Percentiles rank a stretch among this genome's conserved stretches.
Evolutionary conservation across 1,140 invertebrate genomes (phyloP).

Genomic region (Calosoma granatense): DNA sequence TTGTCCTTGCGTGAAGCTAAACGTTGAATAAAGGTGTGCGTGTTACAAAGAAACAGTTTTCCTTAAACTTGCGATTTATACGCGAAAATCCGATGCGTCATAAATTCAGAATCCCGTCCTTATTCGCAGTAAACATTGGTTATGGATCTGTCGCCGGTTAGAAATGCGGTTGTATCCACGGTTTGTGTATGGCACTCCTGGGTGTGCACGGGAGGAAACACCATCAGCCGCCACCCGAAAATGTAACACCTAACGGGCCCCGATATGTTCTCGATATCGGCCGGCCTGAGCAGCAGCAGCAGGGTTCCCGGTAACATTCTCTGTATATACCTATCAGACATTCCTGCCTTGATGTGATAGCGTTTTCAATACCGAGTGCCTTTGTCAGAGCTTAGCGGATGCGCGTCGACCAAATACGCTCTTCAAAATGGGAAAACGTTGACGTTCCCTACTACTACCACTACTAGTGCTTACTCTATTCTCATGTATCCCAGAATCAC

Average conservation of each 20-base stretch:
- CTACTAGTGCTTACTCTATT: too few species aligned
- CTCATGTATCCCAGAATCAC: too few species aligned
- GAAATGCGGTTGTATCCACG: not conserved
- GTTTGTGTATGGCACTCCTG: not conserved
- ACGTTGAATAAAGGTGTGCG: too few species aligned
- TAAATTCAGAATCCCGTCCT: not conserved
- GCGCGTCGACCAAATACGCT: not conserved
- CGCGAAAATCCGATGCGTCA: not conserved
- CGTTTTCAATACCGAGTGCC: slow-evolving; percentile 4
- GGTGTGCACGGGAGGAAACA: not conserved
- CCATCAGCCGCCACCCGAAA: not conserved
- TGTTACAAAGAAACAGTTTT: not conserved
- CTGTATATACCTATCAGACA: slow-evolving; percentile 3
- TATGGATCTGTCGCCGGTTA: slow-evolving; percentile 5
- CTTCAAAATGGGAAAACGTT: not conserved
- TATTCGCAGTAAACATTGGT: slow-evolving; percentile 7
- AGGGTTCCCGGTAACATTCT: not conserved
- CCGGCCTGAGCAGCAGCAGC: too few species aligned
- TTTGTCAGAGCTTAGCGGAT: not conserved
- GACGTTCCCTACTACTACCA: too few species aligned
- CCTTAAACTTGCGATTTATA: slow-evolving; percentile 2
- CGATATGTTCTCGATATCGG: not conserved
- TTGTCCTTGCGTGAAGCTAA: too few species aligned
- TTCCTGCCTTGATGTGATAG: slow-evolving; percentile 3
- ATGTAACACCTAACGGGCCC: not conserved